Conservation (phyloP, 2,888 invertebrate genomes). For the Agriopis leucophaearia region DNA sequence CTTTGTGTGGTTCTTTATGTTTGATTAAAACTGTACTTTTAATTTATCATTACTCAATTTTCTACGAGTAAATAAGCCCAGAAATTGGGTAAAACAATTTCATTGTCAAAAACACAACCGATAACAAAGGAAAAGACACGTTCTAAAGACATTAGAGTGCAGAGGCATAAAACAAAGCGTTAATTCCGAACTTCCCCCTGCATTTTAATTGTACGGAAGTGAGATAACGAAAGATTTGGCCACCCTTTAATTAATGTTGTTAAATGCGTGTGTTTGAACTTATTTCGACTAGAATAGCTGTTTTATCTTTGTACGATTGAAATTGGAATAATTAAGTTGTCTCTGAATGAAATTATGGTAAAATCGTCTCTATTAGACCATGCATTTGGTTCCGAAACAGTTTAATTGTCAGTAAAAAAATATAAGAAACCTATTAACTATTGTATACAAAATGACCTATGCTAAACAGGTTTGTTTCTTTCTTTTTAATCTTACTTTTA, state of each 20-base stretch:
- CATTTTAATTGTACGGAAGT: conserved; percentile 83
- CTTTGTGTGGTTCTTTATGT: neutral
- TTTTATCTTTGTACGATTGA: conserved; percentile 48
- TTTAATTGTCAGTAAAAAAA: too few relatives aligned
- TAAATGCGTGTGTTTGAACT: conserved; percentile 76
- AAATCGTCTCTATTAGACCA: too few relatives aligned
- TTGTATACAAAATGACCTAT: too few relatives aligned
- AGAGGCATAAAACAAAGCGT: conserved; percentile 58
- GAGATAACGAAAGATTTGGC: conserved; percentile 82
- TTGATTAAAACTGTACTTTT: neutral
- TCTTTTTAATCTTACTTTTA: too few relatives aligned
- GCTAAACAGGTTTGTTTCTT: too few relatives aligned
- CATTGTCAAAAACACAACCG: conserved; percentile 12
- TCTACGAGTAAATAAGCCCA: neutral
- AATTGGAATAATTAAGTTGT: conserved; percentile 43
- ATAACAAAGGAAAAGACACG: conserved; percentile 45
- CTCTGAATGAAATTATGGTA: neutral
- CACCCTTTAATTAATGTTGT: conserved; percentile 83
- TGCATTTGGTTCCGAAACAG: too few relatives aligned
- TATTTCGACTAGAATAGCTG: conserved; percentile 66
- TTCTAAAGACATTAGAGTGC: conserved; percentile 43
- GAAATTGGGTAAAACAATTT: conserved; percentile 13
- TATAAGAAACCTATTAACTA: too few relatives aligned
- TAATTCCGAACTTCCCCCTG: conserved; percentile 74
- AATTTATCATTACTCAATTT: neutral